Base-by-base conservation (phyloP, 1,140 invertebrate species). In the Eupeodes corollae region DNA sequence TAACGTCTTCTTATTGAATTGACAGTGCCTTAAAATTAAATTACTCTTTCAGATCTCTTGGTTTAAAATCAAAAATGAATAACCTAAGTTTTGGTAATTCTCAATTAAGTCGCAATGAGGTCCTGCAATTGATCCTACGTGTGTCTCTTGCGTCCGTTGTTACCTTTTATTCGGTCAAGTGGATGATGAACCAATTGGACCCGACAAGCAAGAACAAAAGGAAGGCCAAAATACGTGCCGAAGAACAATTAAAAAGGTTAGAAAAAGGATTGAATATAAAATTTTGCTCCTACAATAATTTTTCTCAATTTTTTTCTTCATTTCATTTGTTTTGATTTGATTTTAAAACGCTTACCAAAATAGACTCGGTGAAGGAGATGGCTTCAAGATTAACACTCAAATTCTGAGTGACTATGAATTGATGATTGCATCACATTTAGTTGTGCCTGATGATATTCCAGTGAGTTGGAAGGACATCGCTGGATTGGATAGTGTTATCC, bases 401-500 rank as follows among this genome's bases (percentile, higher is more conserved):
- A 76, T 82, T 49, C 70, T 93, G 30, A 82, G 78, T 0, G 91
- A 96, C 63, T 90, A 98, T 70, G 94, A 98, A 73, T 77, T 97
- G 73, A 86, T 92, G 71, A 93, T 98, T 59, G 93, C 93, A 6
- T 84, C 86, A 33, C 89, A 96, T 68, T 72, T 98, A 34, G 83
- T 98, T 1, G 84, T 94, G 59, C 91, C 92, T 1, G 71, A 79
- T 48, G 83, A 88, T 52, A 88, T 98, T 15, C 78, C 76, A 53
- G 80, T 93, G 14, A 73, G 81, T 31, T 98, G 92, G 92, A 71
- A 79, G 8, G 86, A 93, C 62, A 95, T 98, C 53, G 94, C 91
- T 19, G 94, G 93, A 0, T 68, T 97, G 31, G 86, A 94, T 55
- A 68, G 75, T 35, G 73, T 91, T 6, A 89, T 95, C 50, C 79